A percentile compares a stretch with the other conserved stretches of the same genome.
Evolutionary conservation across 92 coral and sea anemone species (phyloP).

Genomic region (Plumapathes pennacea): DNA sequence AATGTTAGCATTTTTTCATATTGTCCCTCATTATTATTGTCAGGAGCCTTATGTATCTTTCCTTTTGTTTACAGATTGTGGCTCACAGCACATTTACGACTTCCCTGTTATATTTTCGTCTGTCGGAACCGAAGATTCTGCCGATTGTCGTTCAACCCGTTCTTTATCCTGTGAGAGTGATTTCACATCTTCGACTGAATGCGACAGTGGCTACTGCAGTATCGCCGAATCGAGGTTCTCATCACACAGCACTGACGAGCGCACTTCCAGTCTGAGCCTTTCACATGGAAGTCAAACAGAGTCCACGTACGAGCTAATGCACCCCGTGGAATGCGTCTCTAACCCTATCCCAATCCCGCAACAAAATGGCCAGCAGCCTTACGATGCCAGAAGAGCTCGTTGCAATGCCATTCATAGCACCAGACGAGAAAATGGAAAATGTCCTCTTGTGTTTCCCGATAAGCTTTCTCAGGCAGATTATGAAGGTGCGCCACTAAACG

Average conservation of each 20-base stretch:
- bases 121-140: conserved; percentile 15
- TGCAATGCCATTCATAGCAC: not conserved
- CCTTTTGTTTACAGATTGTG: conserved; percentile 49
- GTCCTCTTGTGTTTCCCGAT: conserved; percentile 33
- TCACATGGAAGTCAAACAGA: conserved; percentile 36
- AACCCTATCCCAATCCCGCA: conserved; percentile 58
- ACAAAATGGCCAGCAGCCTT: conserved; percentile 4
- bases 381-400: conserved; percentile 2
- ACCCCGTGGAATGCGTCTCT: conserved; percentile 22
- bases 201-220: conserved; percentile 84
- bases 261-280: conserved; percentile 3
- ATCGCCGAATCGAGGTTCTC: conserved; percentile 27
- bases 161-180: conserved; percentile 75
- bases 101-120: conserved; percentile 52
- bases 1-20: no score
- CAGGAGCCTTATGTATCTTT: not conserved
- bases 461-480: not conserved
- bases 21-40: no score
- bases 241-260: conserved; percentile 25
- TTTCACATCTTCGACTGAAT: conserved; percentile 56
- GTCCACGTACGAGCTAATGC: conserved; percentile 37
- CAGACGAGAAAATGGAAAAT: not conserved
- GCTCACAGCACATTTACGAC: conserved; percentile 66
- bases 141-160: conserved; percentile 33
- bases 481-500: no score